Evolutionary conservation across 2,888 invertebrate genomes (phyloP).

Genomic region (Melieria crassipennis): DNA sequence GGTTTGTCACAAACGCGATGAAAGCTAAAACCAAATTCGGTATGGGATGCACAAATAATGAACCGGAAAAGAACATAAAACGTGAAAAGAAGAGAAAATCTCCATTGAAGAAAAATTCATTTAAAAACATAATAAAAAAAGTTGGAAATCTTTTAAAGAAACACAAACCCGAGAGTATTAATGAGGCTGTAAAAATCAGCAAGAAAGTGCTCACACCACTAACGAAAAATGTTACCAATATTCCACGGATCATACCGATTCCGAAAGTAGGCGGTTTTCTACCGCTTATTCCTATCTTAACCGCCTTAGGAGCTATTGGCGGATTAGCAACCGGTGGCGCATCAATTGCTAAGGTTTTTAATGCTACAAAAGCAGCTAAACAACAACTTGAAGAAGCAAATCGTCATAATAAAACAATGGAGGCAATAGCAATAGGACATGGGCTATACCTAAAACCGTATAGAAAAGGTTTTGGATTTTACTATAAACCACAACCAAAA

Average conservation of each 20-base stretch:
- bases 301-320: conserved; percentile 46
- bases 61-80: conserved; percentile 11
- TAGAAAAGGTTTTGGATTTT: conserved; percentile 28
- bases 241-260: conserved; percentile 51
- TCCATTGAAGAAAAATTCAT: conserved; percentile 21
- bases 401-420: conserved; percentile 47
- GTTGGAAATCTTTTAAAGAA: conserved; percentile 28
- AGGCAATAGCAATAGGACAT: conserved; percentile 46
- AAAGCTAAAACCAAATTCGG: conserved; percentile 40
- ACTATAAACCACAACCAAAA: conserved; percentile 33
- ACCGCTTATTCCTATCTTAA: conserved; percentile 56
- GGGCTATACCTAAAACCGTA: conserved; percentile 49
- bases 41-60: conserved; percentile 34
- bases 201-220: conserved; percentile 30
- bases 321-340: conserved; percentile 55
- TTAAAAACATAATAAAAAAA: conserved; percentile 28
- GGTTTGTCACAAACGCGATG: conserved; percentile 39
- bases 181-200: conserved; percentile 42
- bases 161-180: conserved; percentile 36
- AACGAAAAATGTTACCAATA: conserved; percentile 31
- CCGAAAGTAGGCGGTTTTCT: conserved; percentile 56
- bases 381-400: conserved; percentile 43
- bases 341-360: conserved; percentile 56
- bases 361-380: conserved; percentile 44
- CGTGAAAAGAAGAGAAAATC: conserved; percentile 15